These are phyloP conservation scores for Lepisosteus osseus DNA, from an alignment of 2,113 vertebrate species.

Conservation along the genomic window DNA sequence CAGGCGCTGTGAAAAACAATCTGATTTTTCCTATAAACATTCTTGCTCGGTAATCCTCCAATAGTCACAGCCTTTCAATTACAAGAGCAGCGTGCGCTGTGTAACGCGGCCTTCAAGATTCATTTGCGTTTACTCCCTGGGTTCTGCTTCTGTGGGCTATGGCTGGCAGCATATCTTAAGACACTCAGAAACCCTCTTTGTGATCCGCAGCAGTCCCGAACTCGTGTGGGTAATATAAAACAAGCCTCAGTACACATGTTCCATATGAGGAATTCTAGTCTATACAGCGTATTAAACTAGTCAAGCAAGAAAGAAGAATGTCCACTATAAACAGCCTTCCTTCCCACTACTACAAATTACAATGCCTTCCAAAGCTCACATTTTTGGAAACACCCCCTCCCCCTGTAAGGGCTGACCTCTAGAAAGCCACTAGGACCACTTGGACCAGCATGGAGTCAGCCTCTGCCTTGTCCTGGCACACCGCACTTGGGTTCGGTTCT, in stretches of 20 bases:
- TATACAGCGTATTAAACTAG: not conserved
- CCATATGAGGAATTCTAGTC: conserved; percentile 13
- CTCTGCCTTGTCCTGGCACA: too few species aligned
- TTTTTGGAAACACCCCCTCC: not conserved
- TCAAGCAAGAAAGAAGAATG: not conserved
- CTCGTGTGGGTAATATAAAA: conserved; percentile 32
- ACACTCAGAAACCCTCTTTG: conserved; percentile 24
- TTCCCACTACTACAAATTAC: conserved; percentile 11
- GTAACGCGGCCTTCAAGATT: too few species aligned
- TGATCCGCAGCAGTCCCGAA: conserved; percentile 27
- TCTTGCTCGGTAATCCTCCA: not conserved
- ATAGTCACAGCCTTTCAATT: too few species aligned
- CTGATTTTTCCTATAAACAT: conserved; percentile 13
- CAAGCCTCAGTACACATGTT: conserved; percentile 24
- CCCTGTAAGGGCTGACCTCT: too few species aligned
- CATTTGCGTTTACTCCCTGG: not conserved
- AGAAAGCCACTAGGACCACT: too few species aligned
- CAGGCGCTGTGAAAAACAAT: conserved; percentile 30
- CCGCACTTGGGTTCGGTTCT: too few species aligned
- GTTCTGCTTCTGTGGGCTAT: conserved; percentile 20
- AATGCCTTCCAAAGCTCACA: not conserved
- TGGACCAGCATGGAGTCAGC: too few species aligned
- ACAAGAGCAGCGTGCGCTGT: too few species aligned
- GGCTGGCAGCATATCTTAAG: conserved; percentile 20
- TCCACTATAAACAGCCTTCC: not conserved